Evolutionary conservation across 2,888 invertebrate species (phyloP).

Genomic region (Platycnemis pennipes): DNA sequence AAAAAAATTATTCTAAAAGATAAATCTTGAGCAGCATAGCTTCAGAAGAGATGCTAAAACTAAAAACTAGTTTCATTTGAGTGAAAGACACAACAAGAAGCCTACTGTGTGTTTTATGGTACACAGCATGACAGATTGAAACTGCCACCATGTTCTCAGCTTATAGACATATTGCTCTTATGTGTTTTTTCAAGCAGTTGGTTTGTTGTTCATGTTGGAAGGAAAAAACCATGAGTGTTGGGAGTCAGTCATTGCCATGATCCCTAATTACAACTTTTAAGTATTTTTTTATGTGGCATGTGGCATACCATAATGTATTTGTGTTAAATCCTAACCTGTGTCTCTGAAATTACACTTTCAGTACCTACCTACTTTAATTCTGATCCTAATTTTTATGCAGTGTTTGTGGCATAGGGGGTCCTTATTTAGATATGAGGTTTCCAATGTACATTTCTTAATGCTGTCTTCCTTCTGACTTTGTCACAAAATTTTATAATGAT

Average conservation of each 20-base stretch:
- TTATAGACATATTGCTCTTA: conserved; percentile 51
- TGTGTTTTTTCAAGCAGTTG: conserved; percentile 45
- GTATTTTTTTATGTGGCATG: conserved; percentile 53
- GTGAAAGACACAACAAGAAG: conserved; percentile 48
- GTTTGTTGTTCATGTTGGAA: conserved; percentile 58
- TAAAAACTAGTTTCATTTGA: conserved; percentile 31
- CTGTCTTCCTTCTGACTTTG: conserved; percentile 67
- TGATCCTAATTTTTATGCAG: conserved; percentile 47
- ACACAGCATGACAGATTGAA: conserved; percentile 32
- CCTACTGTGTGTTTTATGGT: neutral
- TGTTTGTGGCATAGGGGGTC: conserved; percentile 55
- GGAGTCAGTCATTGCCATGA: conserved; percentile 34
- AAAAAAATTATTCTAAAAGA: conserved; percentile 41
- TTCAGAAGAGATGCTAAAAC: conserved; percentile 37
- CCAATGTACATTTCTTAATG: conserved; percentile 66
- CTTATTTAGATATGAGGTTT: conserved; percentile 61
- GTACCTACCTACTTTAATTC: conserved; percentile 34
- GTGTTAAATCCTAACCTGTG: conserved; percentile 50
- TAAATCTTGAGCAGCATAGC: conserved; percentile 12
- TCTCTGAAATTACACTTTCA: conserved; percentile 19
- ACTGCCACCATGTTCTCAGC: conserved; percentile 64
- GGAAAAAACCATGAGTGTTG: conserved; percentile 41
- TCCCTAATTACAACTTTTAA: conserved; percentile 22
- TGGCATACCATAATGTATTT: conserved; percentile 63
- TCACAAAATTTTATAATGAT: conserved; percentile 63